Conservation (phyloP, 1,140 invertebrate species). For the Arctopsyche grandis region DNA sequence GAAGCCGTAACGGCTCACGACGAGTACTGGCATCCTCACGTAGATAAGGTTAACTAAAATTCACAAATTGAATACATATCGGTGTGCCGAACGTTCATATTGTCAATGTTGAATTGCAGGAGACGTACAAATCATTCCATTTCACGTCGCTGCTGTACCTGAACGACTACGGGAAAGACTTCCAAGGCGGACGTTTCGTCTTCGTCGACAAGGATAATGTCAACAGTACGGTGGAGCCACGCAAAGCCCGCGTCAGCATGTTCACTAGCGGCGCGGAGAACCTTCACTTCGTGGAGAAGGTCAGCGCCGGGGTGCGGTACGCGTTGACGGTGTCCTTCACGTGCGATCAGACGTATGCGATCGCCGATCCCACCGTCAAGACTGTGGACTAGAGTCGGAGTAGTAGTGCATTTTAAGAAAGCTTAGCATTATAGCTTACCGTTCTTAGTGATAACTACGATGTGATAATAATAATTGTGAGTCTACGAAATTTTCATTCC, state of each 20-base stretch:
- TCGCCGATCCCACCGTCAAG: slow-evolving; percentile 68
- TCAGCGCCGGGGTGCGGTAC: slow-evolving; percentile 78
- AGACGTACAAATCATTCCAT: slow-evolving; percentile 85
- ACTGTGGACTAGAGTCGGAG: slow-evolving; percentile 46
- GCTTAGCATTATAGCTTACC: neutral
- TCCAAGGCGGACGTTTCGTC: slow-evolving; percentile 83
- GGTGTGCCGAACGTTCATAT: too few relatives aligned
- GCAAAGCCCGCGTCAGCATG: slow-evolving; percentile 80
- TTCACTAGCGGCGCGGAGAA: slow-evolving; percentile 91
- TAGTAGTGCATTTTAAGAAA: neutral
- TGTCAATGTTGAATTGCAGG: slow-evolving; percentile 67
- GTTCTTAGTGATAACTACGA: neutral
- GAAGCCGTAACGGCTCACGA: slow-evolving; percentile 79
- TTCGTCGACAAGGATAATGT: slow-evolving; percentile 78
- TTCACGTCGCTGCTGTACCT: slow-evolving; percentile 87
- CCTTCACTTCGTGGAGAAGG: slow-evolving; percentile 83
- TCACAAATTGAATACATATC: neutral
- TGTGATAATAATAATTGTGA: slow-evolving; percentile 15
- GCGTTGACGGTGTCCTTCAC: slow-evolving; percentile 88
- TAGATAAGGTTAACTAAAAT: slow-evolving; percentile 84
- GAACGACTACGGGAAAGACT: slow-evolving; percentile 78
- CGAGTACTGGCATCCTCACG: slow-evolving; percentile 89
- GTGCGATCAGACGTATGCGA: slow-evolving; percentile 75
- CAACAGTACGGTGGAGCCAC: slow-evolving; percentile 81
- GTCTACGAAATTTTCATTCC: neutral